A percentile compares a stretch with the other conserved stretches of the same genome.
phyloP scores from a whole-genome alignment of 35 echinoderm and acorn worm species.

The Ophiothrix spiculata region DNA sequence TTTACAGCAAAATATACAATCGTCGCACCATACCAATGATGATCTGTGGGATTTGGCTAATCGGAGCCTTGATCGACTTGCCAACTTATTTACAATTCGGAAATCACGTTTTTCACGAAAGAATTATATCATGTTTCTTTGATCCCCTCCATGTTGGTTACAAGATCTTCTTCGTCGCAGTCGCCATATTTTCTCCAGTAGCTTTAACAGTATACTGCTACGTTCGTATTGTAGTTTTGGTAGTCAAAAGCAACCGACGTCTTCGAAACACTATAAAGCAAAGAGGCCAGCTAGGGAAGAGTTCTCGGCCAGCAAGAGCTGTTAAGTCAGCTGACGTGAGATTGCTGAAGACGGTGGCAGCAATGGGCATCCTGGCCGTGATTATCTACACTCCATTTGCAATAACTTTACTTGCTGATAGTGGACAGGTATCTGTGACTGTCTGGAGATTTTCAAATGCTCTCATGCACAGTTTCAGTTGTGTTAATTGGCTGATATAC shows the following conservation, averaged over 20 bases:
- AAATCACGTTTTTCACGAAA: background rate
- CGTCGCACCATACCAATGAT: background rate
- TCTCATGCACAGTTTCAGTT: background rate
- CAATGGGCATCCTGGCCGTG: constrained; percentile 3
- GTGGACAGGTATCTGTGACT: background rate
- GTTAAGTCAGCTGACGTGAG: background rate
- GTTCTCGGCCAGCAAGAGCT: background rate
- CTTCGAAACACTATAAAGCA: background rate
- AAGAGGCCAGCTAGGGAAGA: background rate
- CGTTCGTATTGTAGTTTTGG: background rate
- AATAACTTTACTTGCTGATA: background rate
- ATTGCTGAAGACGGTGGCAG: background rate
- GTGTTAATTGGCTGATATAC: background rate
- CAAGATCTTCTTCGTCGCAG: background rate
- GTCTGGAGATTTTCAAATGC: background rate
- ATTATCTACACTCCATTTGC: background rate
- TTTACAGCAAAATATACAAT: background rate
- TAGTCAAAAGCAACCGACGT: background rate
- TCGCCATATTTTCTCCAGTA: background rate
- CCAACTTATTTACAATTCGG: background rate
- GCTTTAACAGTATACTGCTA: background rate
- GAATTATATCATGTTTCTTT: background rate
- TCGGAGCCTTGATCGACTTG: background rate
- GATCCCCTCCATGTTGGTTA: background rate
- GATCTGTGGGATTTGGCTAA: background rate